These are phyloP conservation scores for Brachionus calyciflorus DNA, from an alignment of 1,140 invertebrate species.

Conservation along the genomic window DNA sequence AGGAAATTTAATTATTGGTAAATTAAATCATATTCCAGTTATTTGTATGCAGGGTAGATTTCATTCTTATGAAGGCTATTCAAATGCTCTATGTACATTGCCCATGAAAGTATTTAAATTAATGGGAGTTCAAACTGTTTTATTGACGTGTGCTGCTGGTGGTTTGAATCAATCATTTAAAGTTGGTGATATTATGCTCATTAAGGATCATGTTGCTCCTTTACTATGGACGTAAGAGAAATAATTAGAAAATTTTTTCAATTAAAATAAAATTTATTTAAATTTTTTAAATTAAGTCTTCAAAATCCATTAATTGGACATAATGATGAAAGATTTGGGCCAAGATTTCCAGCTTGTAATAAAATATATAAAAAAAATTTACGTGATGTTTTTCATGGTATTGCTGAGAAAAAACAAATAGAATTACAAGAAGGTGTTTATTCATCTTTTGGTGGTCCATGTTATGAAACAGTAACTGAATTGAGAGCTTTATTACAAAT, in stretches of 20 bases:
- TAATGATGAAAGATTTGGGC: constrained; percentile 89
- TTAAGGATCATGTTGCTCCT: constrained; percentile 87
- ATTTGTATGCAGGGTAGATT: constrained; percentile 94
- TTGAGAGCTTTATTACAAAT: constrained; percentile 73
- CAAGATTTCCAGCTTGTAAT: constrained; percentile 83
- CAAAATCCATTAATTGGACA: constrained; percentile 85
- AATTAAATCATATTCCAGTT: constrained; percentile 71
- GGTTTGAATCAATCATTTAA: constrained; percentile 79
- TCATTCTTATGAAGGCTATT: constrained; percentile 92
- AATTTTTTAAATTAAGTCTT: constrained; percentile 64
- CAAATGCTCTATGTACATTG: constrained; percentile 72
- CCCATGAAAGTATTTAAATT: constrained; percentile 91
- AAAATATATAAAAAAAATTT: constrained; percentile 73
- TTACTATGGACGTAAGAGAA: constrained; percentile 63
- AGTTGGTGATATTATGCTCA: constrained; percentile 90
- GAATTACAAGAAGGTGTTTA: constrained; percentile 77
- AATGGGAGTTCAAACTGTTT: constrained; percentile 77
- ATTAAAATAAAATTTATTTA: not conserved
- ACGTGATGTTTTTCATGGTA: not conserved
- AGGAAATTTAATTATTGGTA: constrained; percentile 82
- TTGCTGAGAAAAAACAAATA: not conserved
- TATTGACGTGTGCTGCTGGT: constrained; percentile 91
- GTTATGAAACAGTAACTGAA: constrained; percentile 86
- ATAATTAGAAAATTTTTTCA: too few relatives aligned
- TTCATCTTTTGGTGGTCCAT: constrained; percentile 81